phyloP scores from a whole-genome alignment of 2,888 invertebrate genomes.

The Megamerina dolium region DNA sequence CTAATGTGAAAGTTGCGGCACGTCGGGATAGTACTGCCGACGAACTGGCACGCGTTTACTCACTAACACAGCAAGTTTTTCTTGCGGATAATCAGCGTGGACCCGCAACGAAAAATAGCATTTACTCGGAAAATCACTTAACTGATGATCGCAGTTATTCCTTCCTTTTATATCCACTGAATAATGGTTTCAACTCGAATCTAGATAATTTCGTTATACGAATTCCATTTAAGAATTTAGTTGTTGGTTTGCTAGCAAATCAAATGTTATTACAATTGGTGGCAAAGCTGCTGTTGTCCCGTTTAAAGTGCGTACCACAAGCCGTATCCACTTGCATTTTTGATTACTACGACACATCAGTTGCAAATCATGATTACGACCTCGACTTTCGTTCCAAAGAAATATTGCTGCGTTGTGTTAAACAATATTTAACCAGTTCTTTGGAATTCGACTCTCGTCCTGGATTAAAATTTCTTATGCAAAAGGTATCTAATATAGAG shows the following conservation, averaged over 20 bases:
- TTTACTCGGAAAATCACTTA: slow-evolving; percentile 49
- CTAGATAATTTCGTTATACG: slow-evolving; percentile 73
- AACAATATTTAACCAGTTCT: slow-evolving; percentile 75
- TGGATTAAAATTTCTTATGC: slow-evolving; percentile 87
- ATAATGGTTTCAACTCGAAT: slow-evolving; percentile 63
- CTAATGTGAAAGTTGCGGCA: slow-evolving; percentile 90
- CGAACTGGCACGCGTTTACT: slow-evolving; percentile 78
- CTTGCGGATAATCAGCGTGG: slow-evolving; percentile 55
- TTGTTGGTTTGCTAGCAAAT: slow-evolving; percentile 84
- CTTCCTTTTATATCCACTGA: slow-evolving; percentile 76
- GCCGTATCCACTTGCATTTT: slow-evolving; percentile 51
- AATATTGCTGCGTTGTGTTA: slow-evolving; percentile 69
- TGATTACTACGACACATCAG: slow-evolving; percentile 49
- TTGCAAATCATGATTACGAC: slow-evolving; percentile 49
- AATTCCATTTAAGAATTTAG: slow-evolving; percentile 80
- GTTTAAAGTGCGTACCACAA: slow-evolving; percentile 59
- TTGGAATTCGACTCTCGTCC: slow-evolving; percentile 85
- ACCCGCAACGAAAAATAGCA: slow-evolving; percentile 26
- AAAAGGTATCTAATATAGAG: slow-evolving; percentile 83
- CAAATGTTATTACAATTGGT: slow-evolving; percentile 89
- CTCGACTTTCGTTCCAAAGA: slow-evolving; percentile 52
- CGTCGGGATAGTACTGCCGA: slow-evolving; percentile 77
- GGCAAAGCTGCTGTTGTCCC: slow-evolving; percentile 78
- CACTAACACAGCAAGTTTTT: slow-evolving; percentile 84
- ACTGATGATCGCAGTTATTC: slow-evolving; percentile 83